Evolutionary conservation across 2,113 vertebrate genomes (phyloP).

Genomic region (Rynchops niger): DNA sequence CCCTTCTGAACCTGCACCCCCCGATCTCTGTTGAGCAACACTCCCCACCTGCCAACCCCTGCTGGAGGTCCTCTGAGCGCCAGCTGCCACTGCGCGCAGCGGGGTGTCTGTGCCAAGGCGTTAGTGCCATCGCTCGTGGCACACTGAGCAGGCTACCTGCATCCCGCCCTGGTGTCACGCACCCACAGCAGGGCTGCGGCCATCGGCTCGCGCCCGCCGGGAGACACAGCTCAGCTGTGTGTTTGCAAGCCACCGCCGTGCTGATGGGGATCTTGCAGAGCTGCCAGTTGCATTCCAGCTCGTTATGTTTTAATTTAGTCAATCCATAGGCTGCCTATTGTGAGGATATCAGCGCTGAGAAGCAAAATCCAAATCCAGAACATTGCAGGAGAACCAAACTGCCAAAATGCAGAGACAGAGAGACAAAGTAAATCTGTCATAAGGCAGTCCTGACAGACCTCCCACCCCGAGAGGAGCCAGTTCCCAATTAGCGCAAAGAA

Average conservation of each 20-base stretch:
- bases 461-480: conserved; percentile 67
- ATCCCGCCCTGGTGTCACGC: background rate
- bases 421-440: conserved; percentile 71
- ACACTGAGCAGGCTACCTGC: background rate
- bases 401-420: conserved; percentile 62
- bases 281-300: conserved; percentile 63
- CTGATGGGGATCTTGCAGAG: conserved; percentile 38
- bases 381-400: conserved; percentile 61
- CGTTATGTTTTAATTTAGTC: conserved; percentile 64
- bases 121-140: accelerated
- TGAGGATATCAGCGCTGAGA: conserved; percentile 47
- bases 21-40: background rate
- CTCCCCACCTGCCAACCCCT: background rate
- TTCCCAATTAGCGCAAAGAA: conserved; percentile 62
- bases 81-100: accelerated
- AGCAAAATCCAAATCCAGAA: conserved; percentile 62
- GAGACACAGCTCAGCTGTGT: background rate
- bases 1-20: background rate
- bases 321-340: conserved; percentile 69
- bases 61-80: accelerated
- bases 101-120: accelerated
- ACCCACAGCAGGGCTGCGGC: accelerated
- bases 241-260: background rate
- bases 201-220: accelerated
- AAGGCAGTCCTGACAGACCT: conserved; percentile 63